Conservation (phyloP, 2,113 vertebrate species). For the Centropus bengalensis region DNA sequence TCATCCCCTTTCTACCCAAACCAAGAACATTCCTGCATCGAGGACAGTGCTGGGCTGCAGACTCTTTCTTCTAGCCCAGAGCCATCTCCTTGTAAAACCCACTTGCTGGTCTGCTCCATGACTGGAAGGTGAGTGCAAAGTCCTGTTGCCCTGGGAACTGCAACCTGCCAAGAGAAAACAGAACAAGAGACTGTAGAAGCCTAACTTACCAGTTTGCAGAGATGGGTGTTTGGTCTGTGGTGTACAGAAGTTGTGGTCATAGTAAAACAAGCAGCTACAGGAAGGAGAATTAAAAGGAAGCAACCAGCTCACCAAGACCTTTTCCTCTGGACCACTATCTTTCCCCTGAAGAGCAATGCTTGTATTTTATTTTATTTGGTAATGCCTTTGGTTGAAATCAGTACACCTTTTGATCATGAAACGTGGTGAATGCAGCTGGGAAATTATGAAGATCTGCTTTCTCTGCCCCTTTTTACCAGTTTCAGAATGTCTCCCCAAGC, state of each 20-base stretch:
- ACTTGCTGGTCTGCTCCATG: background rate
- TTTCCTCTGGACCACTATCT: background rate
- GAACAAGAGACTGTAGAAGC: background rate
- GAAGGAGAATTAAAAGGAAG: background rate
- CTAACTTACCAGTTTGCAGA: background rate
- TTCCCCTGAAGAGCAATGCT: background rate
- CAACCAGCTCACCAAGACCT: background rate
- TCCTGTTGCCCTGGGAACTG: background rate
- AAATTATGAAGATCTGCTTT: background rate
- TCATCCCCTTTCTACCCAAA: background rate
- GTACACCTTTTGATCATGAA: background rate
- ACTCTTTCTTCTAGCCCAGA: background rate
- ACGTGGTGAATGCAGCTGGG: background rate
- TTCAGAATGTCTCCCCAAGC: background rate
- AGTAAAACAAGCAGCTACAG: fast-evolving
- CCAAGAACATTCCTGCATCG: background rate
- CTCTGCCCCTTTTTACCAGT: background rate
- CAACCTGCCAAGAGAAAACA: background rate
- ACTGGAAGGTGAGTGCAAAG: background rate
- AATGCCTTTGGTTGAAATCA: background rate
- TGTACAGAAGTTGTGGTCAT: background rate
- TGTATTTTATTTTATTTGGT: background rate
- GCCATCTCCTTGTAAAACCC: background rate
- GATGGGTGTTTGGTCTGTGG: no score
- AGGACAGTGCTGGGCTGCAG: background rate